Evolutionary conservation across 2,797 vertebrate species (phyloP), one percentile per base, ranked within the genome.

Genomic region (Sus cebifrons): DNA sequence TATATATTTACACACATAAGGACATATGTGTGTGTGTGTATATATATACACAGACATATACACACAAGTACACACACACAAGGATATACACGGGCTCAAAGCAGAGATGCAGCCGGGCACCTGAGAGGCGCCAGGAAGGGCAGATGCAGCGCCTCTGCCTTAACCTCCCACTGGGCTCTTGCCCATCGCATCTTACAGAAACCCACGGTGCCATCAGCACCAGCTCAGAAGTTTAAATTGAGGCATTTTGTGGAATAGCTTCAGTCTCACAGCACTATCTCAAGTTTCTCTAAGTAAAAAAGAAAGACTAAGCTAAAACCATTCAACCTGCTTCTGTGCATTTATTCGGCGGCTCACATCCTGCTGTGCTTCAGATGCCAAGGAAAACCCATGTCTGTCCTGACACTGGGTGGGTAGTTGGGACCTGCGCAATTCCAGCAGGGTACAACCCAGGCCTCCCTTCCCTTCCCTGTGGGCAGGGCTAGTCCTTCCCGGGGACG

Each of bases 111-210:
- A 3, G 7, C 25, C 25, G n/a, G 56, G 36, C 18, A 17, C 0
- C 0, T 7, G 5, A 16, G 0, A 87, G 58, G 20, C 0, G 0
- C 29, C 0, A 0, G 86, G 18, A 13, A 13, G 29, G 40, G 15
- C 2, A 17, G 5, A n/a, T n/a, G 29, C 29, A 8, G 21, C 0
- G 6, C 12, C 36, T 58, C 13, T 49, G 54, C 36, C 56, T n/a
- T 14, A 20, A 71, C 27, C n/a, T 52, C 17, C 17, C 23, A 54
- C n/a, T 18, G 56, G n/a, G 40, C 0, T 18, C 74, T 54, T 65
- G 10, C 8, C 17, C 21, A 12, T 36, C 23, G 8, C 2, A 4
- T 54, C 68, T 52, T 5, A 4, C 2, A 20, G 6, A 36, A 81
- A 83, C 23, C 78, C 77, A 52, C 6, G 4, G 6, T 52, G 17